phyloP scores from a whole-genome alignment of 1,140 invertebrate species.

The Zaprionus lachaisei region DNA sequence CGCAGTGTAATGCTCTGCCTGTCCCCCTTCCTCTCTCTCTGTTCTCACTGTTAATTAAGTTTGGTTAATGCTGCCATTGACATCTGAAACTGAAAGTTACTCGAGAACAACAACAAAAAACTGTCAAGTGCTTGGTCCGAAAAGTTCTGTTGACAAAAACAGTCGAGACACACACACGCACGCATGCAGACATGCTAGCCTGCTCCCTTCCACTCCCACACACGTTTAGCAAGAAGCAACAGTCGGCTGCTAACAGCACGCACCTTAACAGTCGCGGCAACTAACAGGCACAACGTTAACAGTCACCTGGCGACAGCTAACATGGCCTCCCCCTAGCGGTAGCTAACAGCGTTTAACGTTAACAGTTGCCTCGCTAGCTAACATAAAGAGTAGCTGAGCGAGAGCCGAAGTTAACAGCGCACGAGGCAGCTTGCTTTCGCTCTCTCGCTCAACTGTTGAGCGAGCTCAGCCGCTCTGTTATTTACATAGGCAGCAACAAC shows the following conservation, averaged over 20 bases:
- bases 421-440: conserved; percentile 5
- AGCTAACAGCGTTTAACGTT: too few species aligned
- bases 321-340: too few species aligned
- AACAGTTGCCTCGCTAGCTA: conserved; percentile 29
- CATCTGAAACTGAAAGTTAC: conserved; percentile 57
- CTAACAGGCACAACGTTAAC: too few species aligned
- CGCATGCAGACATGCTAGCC: not conserved
- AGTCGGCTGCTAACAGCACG: conserved; percentile 15
- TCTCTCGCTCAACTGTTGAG: conserved; percentile 43
- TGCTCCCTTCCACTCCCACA: conserved; percentile 16
- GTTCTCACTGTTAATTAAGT: conserved; percentile 53
- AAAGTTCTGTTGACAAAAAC: conserved; percentile 62
- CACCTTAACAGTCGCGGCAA: conserved; percentile 18
- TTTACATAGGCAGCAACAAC: conserved; percentile 70
- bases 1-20: not conserved
- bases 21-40: not conserved
- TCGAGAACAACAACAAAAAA: conserved; percentile 57
- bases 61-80: conserved; percentile 66
- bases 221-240: conserved; percentile 28
- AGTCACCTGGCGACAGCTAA: too few species aligned
- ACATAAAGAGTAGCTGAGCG: conserved; percentile 38
- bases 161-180: conserved; percentile 14
- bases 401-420: conserved; percentile 18
- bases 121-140: conserved; percentile 58
- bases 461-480: conserved; percentile 52